Evolutionary conservation across 2,888 invertebrate species (phyloP).

Genomic region (Cremastinae sp.): DNA sequence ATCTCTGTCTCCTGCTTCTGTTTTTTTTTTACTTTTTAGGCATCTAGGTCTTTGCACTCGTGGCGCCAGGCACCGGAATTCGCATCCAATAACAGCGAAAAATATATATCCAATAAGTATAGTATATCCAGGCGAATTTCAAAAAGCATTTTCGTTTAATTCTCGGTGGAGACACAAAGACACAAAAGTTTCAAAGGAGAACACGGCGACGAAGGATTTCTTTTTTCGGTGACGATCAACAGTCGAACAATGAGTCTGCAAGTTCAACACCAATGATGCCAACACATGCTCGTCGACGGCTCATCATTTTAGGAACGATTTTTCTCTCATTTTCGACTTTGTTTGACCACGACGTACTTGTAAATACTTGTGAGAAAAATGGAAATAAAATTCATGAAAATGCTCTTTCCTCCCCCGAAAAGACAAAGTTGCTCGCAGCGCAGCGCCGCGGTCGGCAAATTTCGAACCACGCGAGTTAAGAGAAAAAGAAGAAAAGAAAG

Average conservation of each 20-base stretch:
- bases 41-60: slow-evolving; percentile 16
- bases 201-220: too few relatives aligned
- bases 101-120: not conserved
- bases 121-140: not conserved
- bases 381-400: too few relatives aligned
- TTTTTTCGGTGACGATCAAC: too few relatives aligned
- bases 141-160: not conserved
- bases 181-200: too few relatives aligned
- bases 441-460: slow-evolving; percentile 48
- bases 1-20: slow-evolving; percentile 1
- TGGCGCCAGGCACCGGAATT: slow-evolving; percentile 7
- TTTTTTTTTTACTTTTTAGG: slow-evolving; percentile 19
- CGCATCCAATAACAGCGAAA: not conserved
- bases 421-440: slow-evolving; percentile 13
- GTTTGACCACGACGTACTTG: too few relatives aligned
- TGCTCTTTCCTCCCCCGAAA: slow-evolving; percentile 4
- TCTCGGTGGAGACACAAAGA: too few relatives aligned
- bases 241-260: too few relatives aligned
- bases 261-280: too few relatives aligned
- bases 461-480: slow-evolving; percentile 35
- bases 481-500: slow-evolving; percentile 15
- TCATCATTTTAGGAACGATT: too few relatives aligned
- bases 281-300: too few relatives aligned
- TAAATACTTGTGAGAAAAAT: too few relatives aligned
- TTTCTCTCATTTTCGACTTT: too few relatives aligned